A percentile compares a stretch with the other conserved stretches of the same genome.
These are phyloP conservation scores for Eupsittula cactorum DNA, from an alignment of 2,113 vertebrate genomes.

Conservation along the genomic window DNA sequence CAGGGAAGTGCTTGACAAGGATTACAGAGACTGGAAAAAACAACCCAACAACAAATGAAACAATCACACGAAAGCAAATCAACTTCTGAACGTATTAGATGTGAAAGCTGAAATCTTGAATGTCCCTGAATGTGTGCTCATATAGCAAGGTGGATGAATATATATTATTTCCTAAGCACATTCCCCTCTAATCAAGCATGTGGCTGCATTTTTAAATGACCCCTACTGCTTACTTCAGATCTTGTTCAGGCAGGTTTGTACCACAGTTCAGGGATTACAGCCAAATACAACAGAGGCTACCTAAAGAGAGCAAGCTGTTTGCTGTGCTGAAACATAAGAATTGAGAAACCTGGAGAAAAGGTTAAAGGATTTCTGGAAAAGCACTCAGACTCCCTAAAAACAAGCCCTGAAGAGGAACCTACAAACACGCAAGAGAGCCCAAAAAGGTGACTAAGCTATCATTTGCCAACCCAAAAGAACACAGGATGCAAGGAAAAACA, in stretches of 20 bases:
- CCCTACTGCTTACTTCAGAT: slow-evolving; percentile 37
- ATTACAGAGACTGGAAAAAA: neutral
- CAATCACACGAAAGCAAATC: neutral
- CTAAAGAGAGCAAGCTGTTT: slow-evolving; percentile 60
- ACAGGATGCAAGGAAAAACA: neutral
- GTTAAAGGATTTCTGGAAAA: neutral
- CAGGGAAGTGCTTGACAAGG: neutral
- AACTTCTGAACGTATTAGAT: neutral
- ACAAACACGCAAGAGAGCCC: neutral
- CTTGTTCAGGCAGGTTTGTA: slow-evolving; percentile 58
- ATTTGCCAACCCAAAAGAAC: neutral
- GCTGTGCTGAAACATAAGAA: neutral
- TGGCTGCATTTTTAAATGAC: slow-evolving; percentile 53
- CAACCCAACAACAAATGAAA: neutral
- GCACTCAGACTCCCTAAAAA: neutral
- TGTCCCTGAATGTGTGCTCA: neutral
- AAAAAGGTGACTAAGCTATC: neutral
- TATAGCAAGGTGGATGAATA: neutral
- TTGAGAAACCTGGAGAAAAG: neutral
- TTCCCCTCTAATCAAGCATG: slow-evolving; percentile 19
- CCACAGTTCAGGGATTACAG: slow-evolving; percentile 42
- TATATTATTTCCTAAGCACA: neutral
- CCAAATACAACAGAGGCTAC: slow-evolving; percentile 61
- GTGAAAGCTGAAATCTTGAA: neutral
- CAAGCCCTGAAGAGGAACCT: neutral